Conservation (phyloP, 2,113 vertebrate species). For the Antennarius striatus region DNA sequence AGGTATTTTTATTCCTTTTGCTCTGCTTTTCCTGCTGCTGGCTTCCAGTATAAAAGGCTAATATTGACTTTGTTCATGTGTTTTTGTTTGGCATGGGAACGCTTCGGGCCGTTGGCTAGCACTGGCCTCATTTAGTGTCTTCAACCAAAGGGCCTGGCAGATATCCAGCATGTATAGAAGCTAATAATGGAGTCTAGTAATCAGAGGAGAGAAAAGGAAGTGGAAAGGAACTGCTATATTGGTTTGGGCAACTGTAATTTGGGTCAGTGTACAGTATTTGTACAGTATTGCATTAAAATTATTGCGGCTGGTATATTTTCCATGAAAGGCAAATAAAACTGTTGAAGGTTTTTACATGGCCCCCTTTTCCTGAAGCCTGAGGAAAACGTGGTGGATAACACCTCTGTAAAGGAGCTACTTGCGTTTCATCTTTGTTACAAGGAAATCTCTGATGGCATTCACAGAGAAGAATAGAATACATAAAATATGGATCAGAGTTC, state of each 20-base stretch:
- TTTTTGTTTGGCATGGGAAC: constrained; percentile 67
- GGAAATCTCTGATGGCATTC: constrained; percentile 19
- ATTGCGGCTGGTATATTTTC: background rate
- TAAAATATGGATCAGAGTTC: constrained; percentile 35
- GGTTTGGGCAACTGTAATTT: constrained; percentile 2
- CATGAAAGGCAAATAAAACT: constrained; percentile 28
- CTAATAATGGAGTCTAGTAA: constrained; percentile 55
- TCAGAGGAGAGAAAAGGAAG: constrained; percentile 13
- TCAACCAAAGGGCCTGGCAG: constrained; percentile 53
- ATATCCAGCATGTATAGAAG: constrained; percentile 51
- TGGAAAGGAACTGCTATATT: constrained; percentile 5
- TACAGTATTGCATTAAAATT: background rate
- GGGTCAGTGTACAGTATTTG: background rate
- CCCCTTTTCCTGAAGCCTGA: constrained; percentile 24
- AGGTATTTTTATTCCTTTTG: constrained; percentile 51
- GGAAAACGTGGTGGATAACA: background rate
- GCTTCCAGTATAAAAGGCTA: constrained; percentile 59
- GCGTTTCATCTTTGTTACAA: constrained; percentile 20
- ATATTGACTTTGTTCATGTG: constrained; percentile 71
- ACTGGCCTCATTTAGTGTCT: constrained; percentile 57
- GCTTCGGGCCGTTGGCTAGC: constrained; percentile 45
- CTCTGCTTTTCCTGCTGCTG: constrained; percentile 37
- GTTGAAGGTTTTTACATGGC: constrained; percentile 12
- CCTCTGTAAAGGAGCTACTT: constrained; percentile 4
- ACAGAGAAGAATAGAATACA: constrained; percentile 15